A percentile compares a stretch with the other conserved stretches of the same genome.
Conservation (phyloP, 2,797 vertebrate species). For the Crotalus adamanteus region DNA sequence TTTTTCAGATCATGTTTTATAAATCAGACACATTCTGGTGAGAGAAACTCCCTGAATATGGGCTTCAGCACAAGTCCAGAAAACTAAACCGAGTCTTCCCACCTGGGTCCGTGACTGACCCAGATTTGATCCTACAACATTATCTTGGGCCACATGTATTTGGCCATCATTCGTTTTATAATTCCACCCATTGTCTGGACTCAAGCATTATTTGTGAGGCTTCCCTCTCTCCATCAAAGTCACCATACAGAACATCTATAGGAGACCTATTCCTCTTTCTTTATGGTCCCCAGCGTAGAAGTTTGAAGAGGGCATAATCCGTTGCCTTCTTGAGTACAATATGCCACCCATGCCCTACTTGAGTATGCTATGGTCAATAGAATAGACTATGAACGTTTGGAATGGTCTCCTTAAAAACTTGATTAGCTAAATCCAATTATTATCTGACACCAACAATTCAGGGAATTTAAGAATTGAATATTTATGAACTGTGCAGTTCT, state of each 20-base stretch:
- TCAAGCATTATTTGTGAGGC: neutral
- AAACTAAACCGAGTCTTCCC: neutral
- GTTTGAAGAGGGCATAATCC: neutral
- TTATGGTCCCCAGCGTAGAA: neutral
- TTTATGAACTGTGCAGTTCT: neutral
- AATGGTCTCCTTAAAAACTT: neutral
- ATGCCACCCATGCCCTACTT: neutral
- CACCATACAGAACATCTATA: neutral
- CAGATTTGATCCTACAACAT: neutral
- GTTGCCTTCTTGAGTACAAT: neutral
- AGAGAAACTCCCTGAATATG: too few relatives aligned
- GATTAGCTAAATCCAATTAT: neutral
- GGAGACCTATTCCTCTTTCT: neutral
- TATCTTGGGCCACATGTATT: too few relatives aligned
- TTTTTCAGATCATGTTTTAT: neutral
- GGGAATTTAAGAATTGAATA: neutral
- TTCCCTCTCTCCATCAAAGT: neutral
- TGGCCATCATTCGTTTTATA: neutral
- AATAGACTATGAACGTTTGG: neutral
- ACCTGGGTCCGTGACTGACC: neutral
- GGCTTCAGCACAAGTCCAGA: neutral
- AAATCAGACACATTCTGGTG: neutral
- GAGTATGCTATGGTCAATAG: neutral
- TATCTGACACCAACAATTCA: neutral
- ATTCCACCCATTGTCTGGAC: neutral